A percentile compares a stretch with the other conserved stretches of the same genome.
These are phyloP conservation scores for Eulacestoma nigropectus DNA, from an alignment of 2,113 vertebrate species.

Conservation along the genomic window DNA sequence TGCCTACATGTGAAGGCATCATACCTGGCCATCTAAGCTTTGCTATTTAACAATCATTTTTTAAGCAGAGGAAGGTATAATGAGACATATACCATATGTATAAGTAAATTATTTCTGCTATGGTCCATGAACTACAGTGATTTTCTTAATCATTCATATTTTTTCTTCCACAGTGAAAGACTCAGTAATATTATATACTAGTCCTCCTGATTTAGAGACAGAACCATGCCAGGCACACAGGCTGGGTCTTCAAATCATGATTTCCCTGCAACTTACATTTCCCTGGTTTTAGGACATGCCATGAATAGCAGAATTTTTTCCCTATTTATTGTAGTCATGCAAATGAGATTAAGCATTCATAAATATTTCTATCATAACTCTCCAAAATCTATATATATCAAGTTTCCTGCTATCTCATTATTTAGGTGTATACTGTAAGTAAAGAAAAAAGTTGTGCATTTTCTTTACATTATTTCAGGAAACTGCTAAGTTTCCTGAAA, in stretches of 20 bases:
- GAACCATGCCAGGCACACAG: not conserved
- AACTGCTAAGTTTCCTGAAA: not conserved
- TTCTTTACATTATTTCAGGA: not conserved
- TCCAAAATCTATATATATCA: not conserved
- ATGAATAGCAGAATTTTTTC: not conserved
- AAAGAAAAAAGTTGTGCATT: not conserved
- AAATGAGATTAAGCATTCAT: not conserved
- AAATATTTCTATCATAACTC: not conserved
- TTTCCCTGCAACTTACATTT: not conserved
- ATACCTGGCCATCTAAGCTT: not conserved
- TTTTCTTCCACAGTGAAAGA: not conserved
- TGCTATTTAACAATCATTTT: not conserved
- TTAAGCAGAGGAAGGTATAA: not conserved
- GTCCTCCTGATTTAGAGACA: not conserved
- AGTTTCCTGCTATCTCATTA: not conserved
- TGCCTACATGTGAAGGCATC: not conserved
- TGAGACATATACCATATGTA: not conserved
- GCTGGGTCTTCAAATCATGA: not conserved
- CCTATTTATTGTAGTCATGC: not conserved
- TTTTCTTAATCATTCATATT: not conserved
- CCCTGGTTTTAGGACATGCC: not conserved
- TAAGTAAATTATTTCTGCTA: not conserved
- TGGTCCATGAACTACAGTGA: not conserved
- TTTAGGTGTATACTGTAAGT: not conserved
- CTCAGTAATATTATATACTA: not conserved